phyloP scores from a whole-genome alignment of 1,140 invertebrate species.

The Polyergus mexicanus region DNA sequence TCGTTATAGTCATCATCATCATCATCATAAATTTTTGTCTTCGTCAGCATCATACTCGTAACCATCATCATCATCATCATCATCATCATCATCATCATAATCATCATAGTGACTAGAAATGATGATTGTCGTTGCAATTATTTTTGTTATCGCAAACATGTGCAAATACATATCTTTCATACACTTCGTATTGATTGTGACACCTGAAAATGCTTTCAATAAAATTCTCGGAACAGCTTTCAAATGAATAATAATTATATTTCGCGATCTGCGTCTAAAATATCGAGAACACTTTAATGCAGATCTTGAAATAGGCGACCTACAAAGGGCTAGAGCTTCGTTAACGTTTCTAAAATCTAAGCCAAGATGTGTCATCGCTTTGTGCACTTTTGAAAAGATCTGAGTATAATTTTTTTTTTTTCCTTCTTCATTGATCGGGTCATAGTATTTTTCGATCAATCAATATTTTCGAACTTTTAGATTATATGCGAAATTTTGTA shows the following conservation, averaged over 20 bases:
- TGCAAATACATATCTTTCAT: conserved; percentile 18
- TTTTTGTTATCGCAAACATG: conserved; percentile 47
- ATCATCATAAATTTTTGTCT: conserved; percentile 56
- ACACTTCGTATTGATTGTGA: not conserved
- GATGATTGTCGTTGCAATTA: conserved; percentile 48
- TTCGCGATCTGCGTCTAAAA: conserved; percentile 29
- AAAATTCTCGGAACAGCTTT: conserved; percentile 4
- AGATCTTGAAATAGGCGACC: conserved; percentile 67
- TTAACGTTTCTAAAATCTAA: conserved; percentile 19
- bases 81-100: conserved; percentile 61
- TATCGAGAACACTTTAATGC: conserved; percentile 60
- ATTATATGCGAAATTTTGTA: not conserved
- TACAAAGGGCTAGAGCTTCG: conserved; percentile 68
- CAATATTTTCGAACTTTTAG: not conserved
- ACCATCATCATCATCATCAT: conserved; percentile 57
- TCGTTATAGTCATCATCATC: conserved; percentile 69
- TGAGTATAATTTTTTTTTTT: no score
- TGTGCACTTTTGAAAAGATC: not conserved
- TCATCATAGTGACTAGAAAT: conserved; percentile 38
- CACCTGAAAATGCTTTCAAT: not conserved
- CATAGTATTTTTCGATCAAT: not conserved
- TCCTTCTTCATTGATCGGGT: no score
- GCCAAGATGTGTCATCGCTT: not conserved
- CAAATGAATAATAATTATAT: not conserved
- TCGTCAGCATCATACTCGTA: conserved; percentile 48